phyloP scores from a whole-genome alignment of 2,113 vertebrate genomes.

The Acinonyx jubatus region DNA sequence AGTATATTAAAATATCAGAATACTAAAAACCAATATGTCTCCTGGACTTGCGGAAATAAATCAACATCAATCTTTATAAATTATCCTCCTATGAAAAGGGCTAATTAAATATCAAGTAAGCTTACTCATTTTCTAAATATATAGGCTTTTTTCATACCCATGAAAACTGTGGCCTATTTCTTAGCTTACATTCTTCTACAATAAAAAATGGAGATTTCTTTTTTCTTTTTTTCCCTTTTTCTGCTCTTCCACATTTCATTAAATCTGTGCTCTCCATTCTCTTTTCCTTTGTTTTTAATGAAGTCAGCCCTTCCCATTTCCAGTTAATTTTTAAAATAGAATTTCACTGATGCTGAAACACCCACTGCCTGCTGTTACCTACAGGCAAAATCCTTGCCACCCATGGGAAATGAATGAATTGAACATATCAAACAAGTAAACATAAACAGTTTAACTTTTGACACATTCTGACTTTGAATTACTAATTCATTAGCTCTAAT shows the following conservation, averaged over 20 bases:
- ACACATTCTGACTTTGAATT: conserved; percentile 18
- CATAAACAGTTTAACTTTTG: background rate
- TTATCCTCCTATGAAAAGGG: background rate
- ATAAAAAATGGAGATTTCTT: conserved; percentile 27
- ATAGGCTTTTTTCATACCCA: background rate
- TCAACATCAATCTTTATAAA: background rate
- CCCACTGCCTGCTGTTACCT: background rate
- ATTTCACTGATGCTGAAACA: conserved; percentile 49
- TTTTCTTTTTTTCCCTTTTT: background rate
- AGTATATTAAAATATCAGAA: background rate
- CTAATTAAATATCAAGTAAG: background rate
- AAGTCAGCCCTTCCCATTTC: conserved; percentile 35
- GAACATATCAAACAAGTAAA: conserved; percentile 56
- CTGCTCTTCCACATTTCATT: conserved; percentile 17
- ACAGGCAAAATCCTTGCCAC: conserved; percentile 55
- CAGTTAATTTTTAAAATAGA: conserved; percentile 56
- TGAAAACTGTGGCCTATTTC: background rate
- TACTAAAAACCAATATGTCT: background rate
- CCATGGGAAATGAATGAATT: conserved; percentile 38
- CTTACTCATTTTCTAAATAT: conserved; percentile 30
- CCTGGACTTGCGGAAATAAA: background rate
- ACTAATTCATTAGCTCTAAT: background rate
- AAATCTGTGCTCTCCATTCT: conserved; percentile 30
- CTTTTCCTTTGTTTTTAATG: conserved; percentile 25
- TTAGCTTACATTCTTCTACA: background rate